These are phyloP conservation scores for Tachypleus tridentatus DNA, from an alignment of 1,140 invertebrate genomes.

Conservation along the genomic window DNA sequence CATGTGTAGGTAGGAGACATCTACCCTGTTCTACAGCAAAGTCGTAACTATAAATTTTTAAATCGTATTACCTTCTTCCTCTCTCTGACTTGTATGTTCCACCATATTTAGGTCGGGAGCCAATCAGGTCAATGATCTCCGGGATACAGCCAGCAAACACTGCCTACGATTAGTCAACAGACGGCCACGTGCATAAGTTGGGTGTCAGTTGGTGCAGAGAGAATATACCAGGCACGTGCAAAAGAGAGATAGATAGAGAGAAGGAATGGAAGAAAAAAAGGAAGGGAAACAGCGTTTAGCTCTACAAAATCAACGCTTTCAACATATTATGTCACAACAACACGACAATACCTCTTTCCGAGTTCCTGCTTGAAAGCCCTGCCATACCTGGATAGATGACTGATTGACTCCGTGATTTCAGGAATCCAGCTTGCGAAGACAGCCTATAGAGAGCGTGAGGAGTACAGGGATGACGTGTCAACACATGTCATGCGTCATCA, in stretches of 20 bases:
- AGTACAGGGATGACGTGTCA: no score
- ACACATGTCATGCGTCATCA: no score
- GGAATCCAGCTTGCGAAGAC: constrained; percentile 99
- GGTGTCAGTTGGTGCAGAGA: no score
- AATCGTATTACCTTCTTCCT: constrained; percentile 42
- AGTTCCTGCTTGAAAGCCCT: constrained; percentile 97
- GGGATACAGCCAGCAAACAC: constrained; percentile 99
- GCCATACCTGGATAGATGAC: constrained; percentile 97
- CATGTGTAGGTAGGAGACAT: no score
- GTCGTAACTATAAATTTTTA: no score
- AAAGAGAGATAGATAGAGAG: no score
- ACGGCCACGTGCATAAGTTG: constrained; percentile 9
- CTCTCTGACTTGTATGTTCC: constrained; percentile 99
- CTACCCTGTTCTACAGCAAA: no score
- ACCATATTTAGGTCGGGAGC: constrained; percentile 98
- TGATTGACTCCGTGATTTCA: constrained; percentile 99
- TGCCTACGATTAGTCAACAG: constrained; percentile 23
- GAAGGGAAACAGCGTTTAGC: no score
- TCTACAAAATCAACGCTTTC: no score
- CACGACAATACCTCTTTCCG: constrained; percentile 47
- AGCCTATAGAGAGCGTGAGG: constrained; percentile 16
- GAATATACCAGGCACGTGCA: no score
- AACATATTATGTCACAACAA: no score
- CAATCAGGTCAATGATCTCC: constrained; percentile 99
- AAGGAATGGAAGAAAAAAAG: no score